Evolutionary conservation across 2,888 invertebrate genomes (phyloP), one percentile per base, ranked within the genome.

Genomic region (Diarsia mendica): DNA sequence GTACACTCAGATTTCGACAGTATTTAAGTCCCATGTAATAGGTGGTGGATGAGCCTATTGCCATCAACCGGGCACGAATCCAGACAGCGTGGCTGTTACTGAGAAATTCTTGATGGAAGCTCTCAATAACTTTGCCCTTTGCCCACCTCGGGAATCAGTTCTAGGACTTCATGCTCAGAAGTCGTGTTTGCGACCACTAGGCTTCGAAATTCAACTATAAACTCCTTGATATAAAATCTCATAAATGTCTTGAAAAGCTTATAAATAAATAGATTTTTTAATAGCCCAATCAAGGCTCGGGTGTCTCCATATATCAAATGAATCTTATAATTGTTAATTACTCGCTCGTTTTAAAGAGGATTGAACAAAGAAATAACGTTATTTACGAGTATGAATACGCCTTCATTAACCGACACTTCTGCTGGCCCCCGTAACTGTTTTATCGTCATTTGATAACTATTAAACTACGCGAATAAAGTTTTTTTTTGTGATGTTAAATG

Each of bases 311-410:
- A 75, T 68, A 75, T 80, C 85, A 82, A 73, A 67, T 68, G 64
- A 67, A 79, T 71, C 75, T 72, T 86, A n/a, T n/a, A 82, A 86
- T 82, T 82, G 78, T 82, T 86, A 86, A 86, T 86, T 84, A 80
- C 77, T 72, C 63, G 77, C 71, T 78, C 49, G 63, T 82, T 82
- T 79, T 67, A 75, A 67, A 68, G 53, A 53, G 60, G 60, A 51
- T 53, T 65, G 4, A 64, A 49, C 63, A 67, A 49, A 79, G 64
- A 72, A 67, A 44, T 74, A 44, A 71, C 76, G 73, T 77, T 58
- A 65, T 72, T 74, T 74, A 83, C 80, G 76, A 78, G 76, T 78
- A 83, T 83, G 74, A 78, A 77, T 78, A 63, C 23, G 20, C 39
- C 72, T 78, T 83, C 76, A 76, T 83, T 85, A 85, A 72, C 65